These are phyloP conservation scores for Acleris emargana DNA, from an alignment of 2,888 invertebrate species.

Conservation along the genomic window DNA sequence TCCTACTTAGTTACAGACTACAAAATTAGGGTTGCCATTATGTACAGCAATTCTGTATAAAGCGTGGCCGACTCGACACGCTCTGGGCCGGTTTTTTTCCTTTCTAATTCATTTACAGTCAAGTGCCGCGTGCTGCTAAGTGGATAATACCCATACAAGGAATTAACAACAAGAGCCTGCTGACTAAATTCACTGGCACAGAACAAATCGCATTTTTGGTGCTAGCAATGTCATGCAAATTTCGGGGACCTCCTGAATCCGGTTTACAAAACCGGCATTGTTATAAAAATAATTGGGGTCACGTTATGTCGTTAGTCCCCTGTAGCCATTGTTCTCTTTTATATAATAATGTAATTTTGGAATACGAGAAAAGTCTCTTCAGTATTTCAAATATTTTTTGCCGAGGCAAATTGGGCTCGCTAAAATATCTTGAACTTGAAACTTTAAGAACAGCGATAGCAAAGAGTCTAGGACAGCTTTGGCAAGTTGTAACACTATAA, in stretches of 20 bases:
- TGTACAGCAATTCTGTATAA: not conserved
- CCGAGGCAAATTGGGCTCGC: conserved; percentile 12
- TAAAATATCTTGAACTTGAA: conserved; percentile 2
- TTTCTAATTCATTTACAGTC: conserved; percentile 41
- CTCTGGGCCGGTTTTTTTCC: conserved; percentile 42
- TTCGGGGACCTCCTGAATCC: conserved; percentile 59
- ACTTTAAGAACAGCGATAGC: no score
- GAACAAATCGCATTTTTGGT: conserved; percentile 66
- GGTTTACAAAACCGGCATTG: conserved; percentile 68
- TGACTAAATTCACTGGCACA: conserved; percentile 50
- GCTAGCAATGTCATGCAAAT: conserved; percentile 74
- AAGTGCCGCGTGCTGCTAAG: conserved; percentile 44
- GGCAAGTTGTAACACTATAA: no score
- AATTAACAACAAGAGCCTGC: conserved; percentile 50
- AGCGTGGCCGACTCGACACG: not conserved
- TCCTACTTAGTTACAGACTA: no score
- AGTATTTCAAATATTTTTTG: conserved; percentile 21
- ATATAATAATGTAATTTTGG: conserved; percentile 36
- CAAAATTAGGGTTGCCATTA: no score
- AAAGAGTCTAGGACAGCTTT: no score
- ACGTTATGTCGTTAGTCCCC: conserved; percentile 60
- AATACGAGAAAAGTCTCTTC: conserved; percentile 29
- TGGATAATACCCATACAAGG: conserved; percentile 58
- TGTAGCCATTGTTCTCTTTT: conserved; percentile 53
- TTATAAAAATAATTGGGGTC: conserved; percentile 77